Evolutionary conservation across 2,888 invertebrate species (phyloP).

Genomic region (Cephus rjabovi): DNA sequence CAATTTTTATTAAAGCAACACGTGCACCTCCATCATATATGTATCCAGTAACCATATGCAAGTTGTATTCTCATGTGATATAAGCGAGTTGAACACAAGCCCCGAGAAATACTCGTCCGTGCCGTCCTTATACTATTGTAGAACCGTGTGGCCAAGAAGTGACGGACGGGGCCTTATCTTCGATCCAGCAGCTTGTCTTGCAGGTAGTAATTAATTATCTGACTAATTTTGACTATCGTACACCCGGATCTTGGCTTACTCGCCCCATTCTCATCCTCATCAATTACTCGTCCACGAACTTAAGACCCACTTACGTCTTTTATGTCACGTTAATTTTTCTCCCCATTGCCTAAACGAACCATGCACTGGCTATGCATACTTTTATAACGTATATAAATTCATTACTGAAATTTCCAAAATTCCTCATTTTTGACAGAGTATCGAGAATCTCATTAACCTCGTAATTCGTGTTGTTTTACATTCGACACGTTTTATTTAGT

Average conservation of each 20-base stretch:
- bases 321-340: constrained; percentile 4
- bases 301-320: constrained; percentile 5
- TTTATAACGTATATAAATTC: not conserved
- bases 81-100: not conserved
- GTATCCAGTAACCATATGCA: not conserved
- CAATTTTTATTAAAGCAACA: too few species aligned
- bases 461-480: too few species aligned
- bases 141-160: constrained; percentile 3
- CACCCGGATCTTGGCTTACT: constrained; percentile 8
- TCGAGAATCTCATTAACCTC: too few species aligned
- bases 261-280: constrained; percentile 5
- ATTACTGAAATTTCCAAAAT: not conserved
- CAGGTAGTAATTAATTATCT: constrained; percentile 6
- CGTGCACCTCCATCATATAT: too few species aligned
- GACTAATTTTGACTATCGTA: constrained; percentile 8
- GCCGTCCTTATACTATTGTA: not conserved
- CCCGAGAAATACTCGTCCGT: not conserved
- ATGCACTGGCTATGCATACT: not conserved
- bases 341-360: not conserved
- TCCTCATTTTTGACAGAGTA: not conserved
- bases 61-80: not conserved
- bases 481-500: not conserved
- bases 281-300: constrained; percentile 6
- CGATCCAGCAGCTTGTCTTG: constrained; percentile 7
- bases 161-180: constrained; percentile 8